phyloP scores from a whole-genome alignment of 2,888 invertebrate species.

The Brassicogethes aeneus region DNA sequence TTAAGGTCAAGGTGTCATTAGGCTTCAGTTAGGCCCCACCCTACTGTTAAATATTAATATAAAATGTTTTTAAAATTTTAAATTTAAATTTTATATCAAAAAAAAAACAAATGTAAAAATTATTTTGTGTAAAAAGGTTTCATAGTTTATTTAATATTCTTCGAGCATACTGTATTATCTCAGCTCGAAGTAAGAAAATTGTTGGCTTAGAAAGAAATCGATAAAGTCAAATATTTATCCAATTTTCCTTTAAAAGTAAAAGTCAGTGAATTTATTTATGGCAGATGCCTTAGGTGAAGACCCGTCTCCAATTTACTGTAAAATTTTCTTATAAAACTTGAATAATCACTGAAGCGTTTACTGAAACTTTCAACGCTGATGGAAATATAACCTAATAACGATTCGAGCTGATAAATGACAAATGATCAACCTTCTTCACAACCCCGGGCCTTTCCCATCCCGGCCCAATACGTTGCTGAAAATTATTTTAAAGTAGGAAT shows the following conservation, averaged over 20 bases:
- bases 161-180: no score
- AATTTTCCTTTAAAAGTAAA: neutral
- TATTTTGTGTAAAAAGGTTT: no score
- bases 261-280: neutral
- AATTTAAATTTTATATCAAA: no score
- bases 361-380: slow-evolving; percentile 22
- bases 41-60: no score
- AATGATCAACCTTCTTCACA: slow-evolving; percentile 28
- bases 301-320: slow-evolving; percentile 10
- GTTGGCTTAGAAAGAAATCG: no score
- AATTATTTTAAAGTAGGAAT: no score
- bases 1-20: no score
- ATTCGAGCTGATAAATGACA: slow-evolving; percentile 30
- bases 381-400: slow-evolving; percentile 32
- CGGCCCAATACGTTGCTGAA: slow-evolving; percentile 11
- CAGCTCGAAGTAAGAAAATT: no score
- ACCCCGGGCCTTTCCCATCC: slow-evolving; percentile 11
- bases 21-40: no score
- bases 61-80: no score
- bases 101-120: no score
- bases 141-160: no score
- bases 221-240: neutral
- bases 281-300: neutral
- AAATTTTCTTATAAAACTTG: slow-evolving; percentile 19
- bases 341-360: slow-evolving; percentile 21